Evolutionary conservation across 2,113 vertebrate species (phyloP).

Genomic region (Calypte anna): DNA sequence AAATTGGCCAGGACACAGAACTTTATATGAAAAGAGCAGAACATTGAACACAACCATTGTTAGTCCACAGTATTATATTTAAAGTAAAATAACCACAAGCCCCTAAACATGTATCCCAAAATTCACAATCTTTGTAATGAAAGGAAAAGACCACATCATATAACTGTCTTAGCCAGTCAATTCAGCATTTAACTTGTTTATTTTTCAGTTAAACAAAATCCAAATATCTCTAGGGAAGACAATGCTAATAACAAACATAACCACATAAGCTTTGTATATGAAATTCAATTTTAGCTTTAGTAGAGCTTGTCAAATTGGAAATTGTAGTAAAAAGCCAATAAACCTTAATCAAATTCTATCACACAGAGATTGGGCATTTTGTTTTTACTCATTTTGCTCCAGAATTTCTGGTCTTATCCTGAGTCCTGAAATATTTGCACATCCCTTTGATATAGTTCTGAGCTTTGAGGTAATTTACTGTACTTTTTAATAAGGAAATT

Average conservation of each 20-base stretch:
- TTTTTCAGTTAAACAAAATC: constrained; percentile 72
- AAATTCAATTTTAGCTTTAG: constrained; percentile 71
- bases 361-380: constrained; percentile 28
- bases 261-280: constrained; percentile 57
- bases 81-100: constrained; percentile 53
- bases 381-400: constrained; percentile 31
- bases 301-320: constrained; percentile 62
- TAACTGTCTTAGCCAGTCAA: constrained; percentile 62
- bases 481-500: constrained; percentile 6
- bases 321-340: constrained; percentile 57
- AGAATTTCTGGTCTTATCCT: neutral
- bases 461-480: neutral
- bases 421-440: neutral
- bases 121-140: constrained; percentile 58
- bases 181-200: constrained; percentile 61
- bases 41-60: constrained; percentile 32
- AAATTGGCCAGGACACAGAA: constrained; percentile 63
- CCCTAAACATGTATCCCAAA: constrained; percentile 58
- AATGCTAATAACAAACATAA: constrained; percentile 70
- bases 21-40: constrained; percentile 62
- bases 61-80: constrained; percentile 50
- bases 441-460: constrained; percentile 9
- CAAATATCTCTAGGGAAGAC: constrained; percentile 66
- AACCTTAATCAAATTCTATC: constrained; percentile 67
- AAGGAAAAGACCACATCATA: constrained; percentile 61